A percentile compares a stretch with the other conserved stretches of the same genome.
phyloP scores from a whole-genome alignment of 2,113 vertebrate species.

The Silurus glanis region DNA sequence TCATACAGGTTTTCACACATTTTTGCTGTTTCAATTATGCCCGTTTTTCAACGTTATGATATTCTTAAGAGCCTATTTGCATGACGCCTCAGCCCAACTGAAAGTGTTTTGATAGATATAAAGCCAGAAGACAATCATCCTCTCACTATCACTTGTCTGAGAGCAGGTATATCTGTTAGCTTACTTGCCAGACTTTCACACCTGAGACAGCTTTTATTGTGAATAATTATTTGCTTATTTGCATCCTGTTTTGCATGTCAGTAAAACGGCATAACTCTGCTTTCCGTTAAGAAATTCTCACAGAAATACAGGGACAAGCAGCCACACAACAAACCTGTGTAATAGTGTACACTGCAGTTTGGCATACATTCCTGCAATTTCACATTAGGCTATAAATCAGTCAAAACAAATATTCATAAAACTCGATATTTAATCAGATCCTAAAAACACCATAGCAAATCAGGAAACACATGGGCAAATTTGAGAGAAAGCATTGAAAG shows the following conservation, averaged over 20 bases:
- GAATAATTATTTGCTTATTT: slow-evolving; percentile 46
- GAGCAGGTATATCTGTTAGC: neutral
- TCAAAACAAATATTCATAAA: neutral
- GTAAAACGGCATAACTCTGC: slow-evolving; percentile 22
- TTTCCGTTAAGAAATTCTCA: neutral
- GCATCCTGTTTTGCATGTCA: slow-evolving; percentile 58
- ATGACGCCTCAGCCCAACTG: neutral
- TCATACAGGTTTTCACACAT: neutral
- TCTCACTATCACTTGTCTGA: neutral
- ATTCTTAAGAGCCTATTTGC: neutral
- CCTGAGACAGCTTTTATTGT: neutral
- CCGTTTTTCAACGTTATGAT: neutral
- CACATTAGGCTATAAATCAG: neutral
- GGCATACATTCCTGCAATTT: neutral
- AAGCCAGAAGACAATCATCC: neutral
- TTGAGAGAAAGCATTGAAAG: neutral
- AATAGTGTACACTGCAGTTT: neutral
- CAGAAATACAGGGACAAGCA: neutral
- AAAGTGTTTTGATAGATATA: slow-evolving; percentile 13
- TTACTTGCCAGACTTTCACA: neutral
- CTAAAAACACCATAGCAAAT: neutral
- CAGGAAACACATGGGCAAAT: neutral
- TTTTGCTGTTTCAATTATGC: neutral
- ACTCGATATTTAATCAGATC: neutral
- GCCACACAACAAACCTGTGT: neutral